A percentile compares a stretch with the other conserved stretches of the same genome.
phyloP scores from a whole-genome alignment of 1,140 invertebrate genomes.

The Aphis gossypii region DNA sequence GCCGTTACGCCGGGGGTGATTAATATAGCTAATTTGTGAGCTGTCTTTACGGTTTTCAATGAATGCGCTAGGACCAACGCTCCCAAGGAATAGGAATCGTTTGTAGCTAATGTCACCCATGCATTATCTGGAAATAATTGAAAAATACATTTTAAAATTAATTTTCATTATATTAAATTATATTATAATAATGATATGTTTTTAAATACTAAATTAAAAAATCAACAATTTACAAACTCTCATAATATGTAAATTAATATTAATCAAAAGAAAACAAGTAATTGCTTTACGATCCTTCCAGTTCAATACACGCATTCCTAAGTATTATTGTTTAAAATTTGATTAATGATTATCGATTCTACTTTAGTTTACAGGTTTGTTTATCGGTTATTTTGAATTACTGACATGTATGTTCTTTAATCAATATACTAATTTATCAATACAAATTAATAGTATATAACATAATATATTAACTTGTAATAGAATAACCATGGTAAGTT shows the following conservation, averaged over 20 bases:
- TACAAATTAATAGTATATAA: neutral
- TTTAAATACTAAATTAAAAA: neutral
- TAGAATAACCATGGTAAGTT: neutral
- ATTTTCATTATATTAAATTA: too few relatives aligned
- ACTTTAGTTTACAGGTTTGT: neutral
- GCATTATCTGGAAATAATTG: conserved; percentile 71
- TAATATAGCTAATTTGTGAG: conserved; percentile 80
- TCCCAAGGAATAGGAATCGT: conserved; percentile 91
- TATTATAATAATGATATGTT: too few relatives aligned
- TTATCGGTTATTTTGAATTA: neutral
- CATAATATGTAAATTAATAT: neutral
- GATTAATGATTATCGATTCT: neutral
- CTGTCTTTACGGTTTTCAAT: conserved; percentile 77
- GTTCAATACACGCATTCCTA: neutral
- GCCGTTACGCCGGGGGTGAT: conserved; percentile 85
- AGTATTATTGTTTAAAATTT: neutral
- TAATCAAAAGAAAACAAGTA: neutral
- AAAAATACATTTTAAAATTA: neutral
- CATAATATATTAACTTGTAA: neutral
- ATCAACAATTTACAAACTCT: neutral
- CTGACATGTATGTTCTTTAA: neutral
- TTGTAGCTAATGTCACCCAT: conserved; percentile 95
- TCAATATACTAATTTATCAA: neutral
- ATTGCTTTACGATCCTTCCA: neutral
- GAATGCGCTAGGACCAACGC: conserved; percentile 91